Evolutionary conservation across 2,797 vertebrate genomes (phyloP).

Genomic region (Falco berigora): DNA sequence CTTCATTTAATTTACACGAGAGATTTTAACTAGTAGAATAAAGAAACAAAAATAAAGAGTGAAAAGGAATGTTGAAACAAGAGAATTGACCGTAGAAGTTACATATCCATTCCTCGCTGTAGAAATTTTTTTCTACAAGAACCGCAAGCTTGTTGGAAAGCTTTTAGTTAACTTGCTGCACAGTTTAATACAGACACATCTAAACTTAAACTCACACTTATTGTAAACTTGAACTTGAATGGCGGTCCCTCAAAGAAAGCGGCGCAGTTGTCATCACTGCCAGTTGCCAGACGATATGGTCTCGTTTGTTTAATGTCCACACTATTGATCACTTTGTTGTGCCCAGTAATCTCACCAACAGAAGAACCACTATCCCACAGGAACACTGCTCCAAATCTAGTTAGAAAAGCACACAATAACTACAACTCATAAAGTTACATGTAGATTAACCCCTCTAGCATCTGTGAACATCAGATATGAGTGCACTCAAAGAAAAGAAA

Average conservation of each 20-base stretch:
- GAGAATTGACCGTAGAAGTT: not conserved
- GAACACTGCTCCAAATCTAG: slow-evolving; percentile 89
- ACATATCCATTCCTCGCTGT: accelerated
- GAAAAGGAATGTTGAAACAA: not conserved
- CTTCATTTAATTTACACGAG: not conserved
- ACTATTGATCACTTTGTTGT: slow-evolving; percentile 89
- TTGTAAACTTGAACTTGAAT: slow-evolving; percentile 91
- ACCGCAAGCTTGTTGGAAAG: not conserved
- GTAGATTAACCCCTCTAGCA: not conserved
- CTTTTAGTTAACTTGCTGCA: not conserved
- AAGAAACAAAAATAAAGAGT: not conserved
- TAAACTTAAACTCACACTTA: slow-evolving; percentile 76
- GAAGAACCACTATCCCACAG: slow-evolving; percentile 93
- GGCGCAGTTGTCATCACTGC: slow-evolving; percentile 84
- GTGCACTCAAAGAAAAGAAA: slow-evolving; percentile 23
- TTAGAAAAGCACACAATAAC: not conserved
- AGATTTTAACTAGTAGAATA: not conserved
- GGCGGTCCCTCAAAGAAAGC: slow-evolving; percentile 92
- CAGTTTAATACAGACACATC: not conserved
- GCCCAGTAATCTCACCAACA: slow-evolving; percentile 86
- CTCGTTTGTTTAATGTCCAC: slow-evolving; percentile 90
- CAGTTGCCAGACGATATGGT: slow-evolving; percentile 85
- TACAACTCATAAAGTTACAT: not conserved
- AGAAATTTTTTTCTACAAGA: not conserved
- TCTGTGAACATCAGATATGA: not conserved